Conservation (phyloP, 2,888 invertebrate species). For the Rhogogaster chlorosoma region DNA sequence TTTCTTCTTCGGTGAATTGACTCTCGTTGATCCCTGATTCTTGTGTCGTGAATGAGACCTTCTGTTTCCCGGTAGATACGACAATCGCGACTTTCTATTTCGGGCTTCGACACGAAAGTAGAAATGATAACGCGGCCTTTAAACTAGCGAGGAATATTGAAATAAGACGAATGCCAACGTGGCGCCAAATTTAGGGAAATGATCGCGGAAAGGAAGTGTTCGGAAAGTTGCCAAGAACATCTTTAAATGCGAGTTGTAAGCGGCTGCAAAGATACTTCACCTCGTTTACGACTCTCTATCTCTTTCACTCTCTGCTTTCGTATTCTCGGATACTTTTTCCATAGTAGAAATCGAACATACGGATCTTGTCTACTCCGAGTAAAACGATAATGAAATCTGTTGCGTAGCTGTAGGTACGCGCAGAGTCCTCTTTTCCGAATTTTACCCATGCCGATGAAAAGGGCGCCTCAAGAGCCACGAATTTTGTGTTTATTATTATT, state of each 20-base stretch:
- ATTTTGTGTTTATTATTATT: neutral
- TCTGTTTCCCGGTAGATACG: neutral
- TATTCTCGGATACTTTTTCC: neutral
- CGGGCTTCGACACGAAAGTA: neutral
- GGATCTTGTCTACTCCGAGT: neutral
- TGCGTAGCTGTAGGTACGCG: too few species aligned
- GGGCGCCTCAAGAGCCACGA: neutral
- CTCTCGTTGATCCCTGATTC: neutral
- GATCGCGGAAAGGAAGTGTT: slow-evolving; percentile 8
- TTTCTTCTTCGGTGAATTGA: neutral
- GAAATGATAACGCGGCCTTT: neutral
- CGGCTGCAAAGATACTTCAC: slow-evolving; percentile 14
- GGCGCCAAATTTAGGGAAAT: slow-evolving; percentile 20
- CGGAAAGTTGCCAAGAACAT: slow-evolving; percentile 21
- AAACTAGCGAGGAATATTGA: neutral
- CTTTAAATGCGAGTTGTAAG: slow-evolving; percentile 17
- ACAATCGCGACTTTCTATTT: neutral
- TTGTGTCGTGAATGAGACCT: neutral
- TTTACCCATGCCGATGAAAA: too few species aligned
- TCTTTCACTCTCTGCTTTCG: neutral
- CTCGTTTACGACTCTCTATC: slow-evolving; percentile 3
- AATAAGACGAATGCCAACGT: neutral
- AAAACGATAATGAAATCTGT: neutral
- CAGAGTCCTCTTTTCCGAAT: too few species aligned
- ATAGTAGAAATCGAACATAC: neutral